Base-by-base conservation (phyloP, 2,113 vertebrate species). In the Himantopus leucocephalus region DNA sequence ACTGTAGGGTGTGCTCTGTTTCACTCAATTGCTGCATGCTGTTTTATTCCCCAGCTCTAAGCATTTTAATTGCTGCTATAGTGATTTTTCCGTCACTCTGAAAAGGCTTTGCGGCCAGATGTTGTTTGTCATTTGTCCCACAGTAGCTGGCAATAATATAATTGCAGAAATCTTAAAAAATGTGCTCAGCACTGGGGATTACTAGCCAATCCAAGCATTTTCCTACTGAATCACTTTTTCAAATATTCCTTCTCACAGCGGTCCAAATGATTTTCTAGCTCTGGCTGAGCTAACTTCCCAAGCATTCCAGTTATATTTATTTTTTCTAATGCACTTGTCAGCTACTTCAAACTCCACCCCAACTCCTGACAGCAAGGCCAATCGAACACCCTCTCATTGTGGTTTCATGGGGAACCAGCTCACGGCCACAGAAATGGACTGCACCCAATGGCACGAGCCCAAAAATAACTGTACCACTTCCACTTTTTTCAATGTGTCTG, bases 281-380 rank as follows among this genome's bases (percentile, higher is more conserved):
- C 92, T 84, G 83, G 56, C 87, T 96, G 94, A 97, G 73, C 76
- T 95, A 92, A 95, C 82, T 95, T 96, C 85, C 76, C 91, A 96
- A 87, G 47, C 91, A 94, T 97, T 95, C 87, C 92, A 86, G 68
- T 90, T 92, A 24, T 90, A 97, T 97, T 96, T 97, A 97, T 97
- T 97, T 97, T 97, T 91, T 88, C 64, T 95, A 94, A 96, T 95
- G 85, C 93, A 94, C 94, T 96, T 93, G 95, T 96, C 94, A 92
- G 77, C 92, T 88, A 86, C 91, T 93, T 92, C 85, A 92, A 89
- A 85, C 85, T 95, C 96, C 89, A 97, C 91, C 94, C 96, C 79
- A 60, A 23, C 58, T 66, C 75, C 90, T 92, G 82, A 96, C 78
- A 81, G 60, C 64, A 66, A 85, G 77, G 60, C 91, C 75, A 95